phyloP scores from a whole-genome alignment of 1,140 invertebrate species.

The Lepidurus apus region DNA sequence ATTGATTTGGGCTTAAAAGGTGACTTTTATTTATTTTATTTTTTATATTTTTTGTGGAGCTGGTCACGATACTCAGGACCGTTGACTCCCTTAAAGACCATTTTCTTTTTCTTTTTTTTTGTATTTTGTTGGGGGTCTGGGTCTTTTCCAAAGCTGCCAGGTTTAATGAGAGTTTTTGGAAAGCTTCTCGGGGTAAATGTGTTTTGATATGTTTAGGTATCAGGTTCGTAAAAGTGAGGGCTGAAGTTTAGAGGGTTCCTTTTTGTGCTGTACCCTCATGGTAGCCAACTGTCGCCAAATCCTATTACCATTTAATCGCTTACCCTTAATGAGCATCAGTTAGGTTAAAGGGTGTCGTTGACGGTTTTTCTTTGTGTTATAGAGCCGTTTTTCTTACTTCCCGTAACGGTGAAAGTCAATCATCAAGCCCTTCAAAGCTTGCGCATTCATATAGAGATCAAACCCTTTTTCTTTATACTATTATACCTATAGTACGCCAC shows the following conservation, averaged over 20 bases:
- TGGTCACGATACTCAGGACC: not conserved
- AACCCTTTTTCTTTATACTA: too few relatives aligned
- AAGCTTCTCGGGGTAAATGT: not conserved
- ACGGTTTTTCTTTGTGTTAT: constrained; percentile 10
- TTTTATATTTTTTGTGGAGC: too few relatives aligned
- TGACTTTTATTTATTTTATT: not conserved
- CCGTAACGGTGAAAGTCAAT: not conserved
- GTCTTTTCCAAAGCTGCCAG: too few relatives aligned
- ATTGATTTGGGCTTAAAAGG: constrained; percentile 9
- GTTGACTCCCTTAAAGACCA: not conserved
- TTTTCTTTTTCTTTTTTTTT: not conserved
- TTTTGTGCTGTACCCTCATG: not conserved
- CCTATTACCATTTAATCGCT: constrained; percentile 16
- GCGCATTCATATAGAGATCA: not conserved
- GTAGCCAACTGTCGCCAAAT: constrained; percentile 7
- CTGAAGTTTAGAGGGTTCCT: not conserved
- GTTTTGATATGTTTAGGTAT: constrained; percentile 6
- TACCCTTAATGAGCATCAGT: constrained; percentile 8
- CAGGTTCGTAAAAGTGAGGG: not conserved
- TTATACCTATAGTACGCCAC: too few relatives aligned
- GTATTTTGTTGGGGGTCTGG: too few relatives aligned
- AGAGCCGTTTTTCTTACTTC: not conserved
- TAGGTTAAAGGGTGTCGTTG: not conserved
- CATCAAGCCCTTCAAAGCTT: not conserved
- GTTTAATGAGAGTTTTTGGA: too few relatives aligned